Evolutionary conservation across 2,113 vertebrate genomes (phyloP).

Genomic region (Cochlearius cochlearius): DNA sequence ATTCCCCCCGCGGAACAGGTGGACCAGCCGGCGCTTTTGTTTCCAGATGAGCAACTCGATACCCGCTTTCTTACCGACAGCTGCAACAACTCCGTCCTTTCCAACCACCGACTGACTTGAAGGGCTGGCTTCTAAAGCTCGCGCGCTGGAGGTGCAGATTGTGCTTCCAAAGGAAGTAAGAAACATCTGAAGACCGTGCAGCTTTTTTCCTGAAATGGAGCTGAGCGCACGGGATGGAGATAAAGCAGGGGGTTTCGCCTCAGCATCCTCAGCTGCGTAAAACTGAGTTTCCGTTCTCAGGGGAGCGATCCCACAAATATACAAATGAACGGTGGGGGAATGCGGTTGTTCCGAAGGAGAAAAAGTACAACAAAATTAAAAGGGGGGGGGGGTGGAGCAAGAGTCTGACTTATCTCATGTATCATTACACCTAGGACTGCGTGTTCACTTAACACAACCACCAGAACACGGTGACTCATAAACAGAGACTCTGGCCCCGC

Average conservation of each 20-base stretch:
- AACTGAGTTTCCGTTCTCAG: neutral
- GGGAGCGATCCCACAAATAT: neutral
- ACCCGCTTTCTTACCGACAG: neutral
- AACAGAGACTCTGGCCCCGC: neutral
- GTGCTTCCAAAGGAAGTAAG: neutral
- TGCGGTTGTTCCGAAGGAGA: rapidly evolving
- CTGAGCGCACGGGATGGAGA: neutral
- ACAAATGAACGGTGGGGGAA: neutral
- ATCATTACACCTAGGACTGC: neutral
- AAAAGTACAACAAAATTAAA: neutral
- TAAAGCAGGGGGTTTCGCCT: neutral
- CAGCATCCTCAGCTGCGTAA: neutral
- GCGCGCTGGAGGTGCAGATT: neutral
- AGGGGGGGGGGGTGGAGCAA: neutral
- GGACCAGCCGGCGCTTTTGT: conserved; percentile 8
- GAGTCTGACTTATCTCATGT: neutral
- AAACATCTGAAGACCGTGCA: neutral
- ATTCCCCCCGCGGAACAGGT: conserved; percentile 29
- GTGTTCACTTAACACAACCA: neutral
- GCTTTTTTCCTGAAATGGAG: neutral
- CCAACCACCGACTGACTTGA: neutral
- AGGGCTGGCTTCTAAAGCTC: neutral
- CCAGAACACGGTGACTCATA: neutral
- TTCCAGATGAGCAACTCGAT: conserved; percentile 22
- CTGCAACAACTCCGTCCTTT: conserved; percentile 3